Evolutionary conservation across 1,140 invertebrate species (phyloP), one percentile per base, ranked within the genome.

Genomic region (Drosophila trapezifrons): DNA sequence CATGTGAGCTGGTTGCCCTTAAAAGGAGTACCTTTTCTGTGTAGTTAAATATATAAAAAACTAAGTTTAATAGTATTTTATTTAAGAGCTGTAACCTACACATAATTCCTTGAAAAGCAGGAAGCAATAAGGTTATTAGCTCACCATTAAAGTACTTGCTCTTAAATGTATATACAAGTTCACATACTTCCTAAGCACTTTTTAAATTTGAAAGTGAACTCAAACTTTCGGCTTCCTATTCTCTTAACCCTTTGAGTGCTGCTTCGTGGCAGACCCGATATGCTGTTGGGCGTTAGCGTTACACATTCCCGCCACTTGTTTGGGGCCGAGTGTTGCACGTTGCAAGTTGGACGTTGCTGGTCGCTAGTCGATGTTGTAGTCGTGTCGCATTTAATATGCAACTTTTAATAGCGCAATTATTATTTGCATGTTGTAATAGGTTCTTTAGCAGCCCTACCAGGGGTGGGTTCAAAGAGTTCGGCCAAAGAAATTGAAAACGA

Each of bases 331-430:
- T 74, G 40, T 60, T 60, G 29, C 55, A 37, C 27, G 47, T 35
- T 59, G 49, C 52, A 58, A 32, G 40, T 51, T 52, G 75, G 47
- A 32, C 22, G 29, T 60, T 66, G 57, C 18, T 66, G 59, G 58
- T 49, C 59, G 51, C 57, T 70, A 7, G 40, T 54, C 51, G 58
- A 37, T 86, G 66, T 46, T 63, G 64, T 66, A 67, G 49, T 69
- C 80, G 84, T 87, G 83, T 87, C 77, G 80, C 80, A 87, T 87
- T 87, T 84, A 89, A 87, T 89, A 87, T 87, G 83, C 83, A 83
- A 80, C 70, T 87, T 87, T 87, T 87, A 87, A 87, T 87, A 89
- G 83, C 76, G 84, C 83, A 87, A 87, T 87, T 89, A 87, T 89
- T 84, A 87, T 87, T 87, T 87, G 84, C 83, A 87, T 87, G 83